These are phyloP conservation scores for Microcebus murinus DNA, from an alignment of 2,113 vertebrate genomes.

Conservation along the genomic window DNA sequence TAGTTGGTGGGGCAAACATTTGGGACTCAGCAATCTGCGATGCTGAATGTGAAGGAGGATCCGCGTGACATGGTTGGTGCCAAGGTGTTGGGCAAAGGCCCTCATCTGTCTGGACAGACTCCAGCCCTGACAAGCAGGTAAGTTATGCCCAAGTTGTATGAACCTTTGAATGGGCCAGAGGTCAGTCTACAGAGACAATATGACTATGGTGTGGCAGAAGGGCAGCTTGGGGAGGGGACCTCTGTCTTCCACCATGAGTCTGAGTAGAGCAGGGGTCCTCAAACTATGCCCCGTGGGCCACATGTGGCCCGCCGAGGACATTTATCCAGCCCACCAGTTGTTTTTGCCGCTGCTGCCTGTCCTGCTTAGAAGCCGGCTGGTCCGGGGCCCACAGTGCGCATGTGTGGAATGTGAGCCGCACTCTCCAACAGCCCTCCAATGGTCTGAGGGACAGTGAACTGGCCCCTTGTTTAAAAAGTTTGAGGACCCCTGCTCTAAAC, in stretches of 20 bases:
- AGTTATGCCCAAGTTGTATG: too few species aligned
- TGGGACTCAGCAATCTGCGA: neutral
- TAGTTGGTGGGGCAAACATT: neutral
- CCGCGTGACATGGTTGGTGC: neutral
- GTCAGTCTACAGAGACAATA: neutral
- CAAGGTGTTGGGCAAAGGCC: neutral
- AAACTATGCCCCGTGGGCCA: too few species aligned
- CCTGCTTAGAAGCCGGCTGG: too few species aligned
- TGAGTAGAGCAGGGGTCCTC: neutral
- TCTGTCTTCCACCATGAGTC: neutral
- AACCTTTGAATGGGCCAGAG: neutral
- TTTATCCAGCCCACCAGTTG: too few species aligned
- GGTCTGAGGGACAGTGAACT: too few species aligned
- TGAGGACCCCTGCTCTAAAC: neutral
- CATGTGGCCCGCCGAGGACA: too few species aligned
- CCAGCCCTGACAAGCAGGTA: neutral
- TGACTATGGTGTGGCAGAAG: neutral
- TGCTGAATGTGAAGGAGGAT: neutral
- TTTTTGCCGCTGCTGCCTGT: too few species aligned
- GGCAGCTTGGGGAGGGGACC: too few species aligned
- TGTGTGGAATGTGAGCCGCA: too few species aligned
- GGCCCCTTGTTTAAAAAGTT: too few species aligned
- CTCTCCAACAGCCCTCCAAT: too few species aligned
- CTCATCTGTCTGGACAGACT: neutral
- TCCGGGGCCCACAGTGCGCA: too few species aligned